Percentiles rank a stretch among this genome's conserved stretches.
phyloP scores from a whole-genome alignment of 1,140 invertebrate genomes.

The Ceratosolen solmsi region DNA sequence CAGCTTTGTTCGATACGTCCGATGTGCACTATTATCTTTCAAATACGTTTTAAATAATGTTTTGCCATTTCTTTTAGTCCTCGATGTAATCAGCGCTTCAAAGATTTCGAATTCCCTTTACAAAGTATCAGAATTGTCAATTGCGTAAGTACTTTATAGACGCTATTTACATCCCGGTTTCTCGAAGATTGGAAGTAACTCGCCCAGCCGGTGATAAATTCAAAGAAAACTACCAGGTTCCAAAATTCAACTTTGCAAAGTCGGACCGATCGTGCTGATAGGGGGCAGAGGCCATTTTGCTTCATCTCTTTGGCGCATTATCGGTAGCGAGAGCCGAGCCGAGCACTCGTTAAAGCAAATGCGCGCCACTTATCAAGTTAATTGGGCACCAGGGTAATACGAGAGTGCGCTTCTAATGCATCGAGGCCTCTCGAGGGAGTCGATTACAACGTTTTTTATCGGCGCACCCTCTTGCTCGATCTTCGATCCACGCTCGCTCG shows the following conservation, averaged over 20 bases:
- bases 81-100: neutral
- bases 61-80: neutral
- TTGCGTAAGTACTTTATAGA: neutral
- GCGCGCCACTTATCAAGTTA: neutral
- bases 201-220: too few species aligned
- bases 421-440: neutral
- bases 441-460: neutral
- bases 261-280: too few species aligned
- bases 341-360: neutral
- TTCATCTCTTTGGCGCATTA: neutral
- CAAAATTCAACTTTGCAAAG: too few species aligned
- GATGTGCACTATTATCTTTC: neutral
- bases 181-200: too few species aligned
- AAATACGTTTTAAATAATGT: neutral
- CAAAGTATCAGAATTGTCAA: neutral
- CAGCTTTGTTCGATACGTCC: too few species aligned
- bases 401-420: neutral
- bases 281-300: too few species aligned
- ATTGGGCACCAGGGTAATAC: neutral
- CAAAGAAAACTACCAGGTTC: too few species aligned
- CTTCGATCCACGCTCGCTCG: neutral
- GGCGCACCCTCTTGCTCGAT: neutral
- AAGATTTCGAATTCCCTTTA: neutral
- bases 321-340: neutral
- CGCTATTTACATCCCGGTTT: neutral